Evolutionary conservation across 2,113 vertebrate species (phyloP), one percentile per base, ranked within the genome.

Genomic region (Nothocercus nigrocapillus): DNA sequence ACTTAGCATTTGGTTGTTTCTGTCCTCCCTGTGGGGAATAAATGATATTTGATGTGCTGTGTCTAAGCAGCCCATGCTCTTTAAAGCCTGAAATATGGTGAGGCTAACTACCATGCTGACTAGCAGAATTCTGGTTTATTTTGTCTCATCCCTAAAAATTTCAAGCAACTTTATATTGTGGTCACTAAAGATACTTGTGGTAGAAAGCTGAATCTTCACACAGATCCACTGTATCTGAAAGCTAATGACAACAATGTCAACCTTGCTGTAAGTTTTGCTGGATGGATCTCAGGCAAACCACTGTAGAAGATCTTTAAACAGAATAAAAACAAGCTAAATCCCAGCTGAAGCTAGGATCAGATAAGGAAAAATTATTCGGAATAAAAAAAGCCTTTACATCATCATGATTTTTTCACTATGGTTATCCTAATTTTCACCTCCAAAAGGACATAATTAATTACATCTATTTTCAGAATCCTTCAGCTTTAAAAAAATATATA

Each of bases 311-410:
- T 75, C 88, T 94, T 87, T 85, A 85, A 85, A 42, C 85, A 78
- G 75, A 83, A 11, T 47, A 42, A 59, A 76, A 91, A 28, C 49
- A 85, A 88, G 68, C 54, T 63, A 95, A 85, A 51, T 82, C 91
- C 72, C 82, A 95, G 68, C 79, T 91, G 82, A 89, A 88, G 89
- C 88, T 85, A 32, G 56, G 72, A 95, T 89, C 78, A 88, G 91
- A 91, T 85, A 85, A 88, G 67, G 34, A 9, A 27, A 92, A 62
- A 13, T 5, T 5, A 78, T 2, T 66, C 3, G 17, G 22, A 82
- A 16, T 24, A 58, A 36, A 82, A 62, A 68, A 44, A 80, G 5
- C 16, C 30, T 94, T 89, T 56, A 47, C 38, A 64, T 70, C 45
- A 76, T 42, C 9, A 9, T 36, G 5, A 58, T 40, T 67, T 59